These are phyloP conservation scores for Sinelater perroti DNA, from an alignment of 2,888 invertebrate genomes.

Conservation along the genomic window DNA sequence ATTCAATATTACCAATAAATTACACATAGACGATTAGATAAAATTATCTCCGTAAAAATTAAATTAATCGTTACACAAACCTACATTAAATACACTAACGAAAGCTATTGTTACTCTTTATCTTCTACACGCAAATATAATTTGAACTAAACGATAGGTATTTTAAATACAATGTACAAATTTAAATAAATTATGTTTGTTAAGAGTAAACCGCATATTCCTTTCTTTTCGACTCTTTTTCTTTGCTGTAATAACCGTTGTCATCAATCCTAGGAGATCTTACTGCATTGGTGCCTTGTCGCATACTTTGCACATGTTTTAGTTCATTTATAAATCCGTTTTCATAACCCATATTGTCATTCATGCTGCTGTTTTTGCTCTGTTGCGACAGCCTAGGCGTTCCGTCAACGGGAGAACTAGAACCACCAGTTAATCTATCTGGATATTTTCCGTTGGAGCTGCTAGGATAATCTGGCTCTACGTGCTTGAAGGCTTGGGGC, in stretches of 20 bases:
- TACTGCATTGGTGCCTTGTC: neutral
- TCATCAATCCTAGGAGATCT: neutral
- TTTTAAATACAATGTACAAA: too few relatives aligned
- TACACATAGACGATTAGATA: too few relatives aligned
- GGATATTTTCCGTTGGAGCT: neutral
- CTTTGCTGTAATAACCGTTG: neutral
- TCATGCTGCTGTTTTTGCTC: neutral
- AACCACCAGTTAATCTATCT: neutral
- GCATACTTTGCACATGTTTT: neutral
- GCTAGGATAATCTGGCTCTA: neutral
- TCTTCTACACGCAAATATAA: too few relatives aligned
- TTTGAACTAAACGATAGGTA: too few relatives aligned
- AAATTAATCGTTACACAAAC: too few relatives aligned
- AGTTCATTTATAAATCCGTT: conserved; percentile 3
- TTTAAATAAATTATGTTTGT: neutral
- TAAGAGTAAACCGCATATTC: conserved; percentile 9
- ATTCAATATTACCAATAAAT: too few relatives aligned
- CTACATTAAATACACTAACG: too few relatives aligned
- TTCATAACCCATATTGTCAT: conserved; percentile 1
- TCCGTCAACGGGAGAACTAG: neutral
- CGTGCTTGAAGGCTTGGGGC: neutral
- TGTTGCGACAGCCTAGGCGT: neutral
- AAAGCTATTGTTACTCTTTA: too few relatives aligned
- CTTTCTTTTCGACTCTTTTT: neutral
- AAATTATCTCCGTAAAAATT: too few relatives aligned